Evolutionary conservation across 2,888 invertebrate species (phyloP).

Genomic region (Taphrorychus bicolor): DNA sequence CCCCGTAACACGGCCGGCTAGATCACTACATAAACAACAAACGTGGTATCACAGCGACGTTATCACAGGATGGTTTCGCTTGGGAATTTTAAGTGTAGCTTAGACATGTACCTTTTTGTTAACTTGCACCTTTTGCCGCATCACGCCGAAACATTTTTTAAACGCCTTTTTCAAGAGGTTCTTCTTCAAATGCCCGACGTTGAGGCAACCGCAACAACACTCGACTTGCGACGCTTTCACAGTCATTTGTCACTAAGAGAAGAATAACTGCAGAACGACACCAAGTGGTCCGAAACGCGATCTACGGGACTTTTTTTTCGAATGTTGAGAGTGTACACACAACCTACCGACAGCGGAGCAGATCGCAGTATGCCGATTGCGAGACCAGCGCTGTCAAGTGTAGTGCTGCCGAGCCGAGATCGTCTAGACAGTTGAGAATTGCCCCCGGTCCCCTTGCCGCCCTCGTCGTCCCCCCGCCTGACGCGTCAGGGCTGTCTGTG

Average conservation of each 20-base stretch:
- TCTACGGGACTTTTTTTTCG: too few relatives aligned
- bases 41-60: constrained; percentile 34
- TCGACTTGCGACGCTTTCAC: neutral
- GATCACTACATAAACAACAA: constrained; percentile 30
- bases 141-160: constrained; percentile 57
- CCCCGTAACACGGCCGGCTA: constrained; percentile 4
- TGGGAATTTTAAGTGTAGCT: constrained; percentile 5
- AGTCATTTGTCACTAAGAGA: constrained; percentile 19
- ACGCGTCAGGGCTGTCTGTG: constrained; percentile 51
- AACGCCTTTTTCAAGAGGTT: constrained; percentile 54
- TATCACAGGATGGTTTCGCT: constrained; percentile 30
- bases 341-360: constrained; percentile 34
- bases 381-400: constrained; percentile 52
- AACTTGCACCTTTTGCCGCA: constrained; percentile 57
- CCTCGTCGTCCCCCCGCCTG: constrained; percentile 33
- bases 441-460: constrained; percentile 41
- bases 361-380: constrained; percentile 36
- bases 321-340: constrained; percentile 21
- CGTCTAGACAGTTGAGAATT: constrained; percentile 55
- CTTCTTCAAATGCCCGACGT: constrained; percentile 31
- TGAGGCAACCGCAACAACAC: constrained; percentile 4
- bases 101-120: constrained; percentile 57
- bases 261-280: neutral
- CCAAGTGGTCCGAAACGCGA: neutral
- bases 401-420: constrained; percentile 49